Evolutionary conservation across 1,140 invertebrate genomes (phyloP), one percentile per base, ranked within the genome.

Genomic region (Steinernema khuongi): DNA sequence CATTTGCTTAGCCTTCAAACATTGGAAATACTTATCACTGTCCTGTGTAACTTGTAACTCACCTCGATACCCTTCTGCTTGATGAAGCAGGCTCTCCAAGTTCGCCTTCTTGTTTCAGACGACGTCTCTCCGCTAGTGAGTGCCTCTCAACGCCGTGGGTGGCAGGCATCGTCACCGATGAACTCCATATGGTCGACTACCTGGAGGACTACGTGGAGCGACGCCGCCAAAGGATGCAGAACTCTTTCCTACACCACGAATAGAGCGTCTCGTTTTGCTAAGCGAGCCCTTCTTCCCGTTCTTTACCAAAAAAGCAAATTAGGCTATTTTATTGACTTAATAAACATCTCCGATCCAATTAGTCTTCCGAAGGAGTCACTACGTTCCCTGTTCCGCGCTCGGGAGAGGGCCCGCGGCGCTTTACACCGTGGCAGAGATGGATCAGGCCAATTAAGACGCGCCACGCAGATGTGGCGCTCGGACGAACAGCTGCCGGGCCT

Each of bases 241-340:
- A 22, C 50, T 60, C 50, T 14, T 60, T 60, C 50, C 50, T 60
- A 22, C 50, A 60, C 50, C 50, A 60, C 50, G 50, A 60, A 60
- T 60, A 60, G 26, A 60, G n/a, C n/a, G n/a, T n/a, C n/a, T n/a
- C n/a, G n/a, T n/a, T n/a, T n/a, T n/a, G n/a, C n/a, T n/a, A n/a
- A n/a, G n/a, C n/a, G n/a, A n/a, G n/a, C n/a, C n/a, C n/a, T n/a
- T n/a, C n/a, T n/a, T n/a, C n/a, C n/a, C n/a, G n/a, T n/a, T n/a
- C n/a, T n/a, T n/a, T 7, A 26, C 7, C 14, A 60, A 14, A 22
- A 11, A 22, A 60, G 26, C 26, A 60, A 60, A 60, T 60, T 60
- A 17, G 14, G 11, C 7, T 60, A 2, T 60, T 22, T 26, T 60
- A 14, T 60, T 11, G 7, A 14, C n/a, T n/a, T n/a, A n/a, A n/a